Evolutionary conservation across 2,113 vertebrate genomes (phyloP).

Genomic region (Thalassoma bifasciatum): DNA sequence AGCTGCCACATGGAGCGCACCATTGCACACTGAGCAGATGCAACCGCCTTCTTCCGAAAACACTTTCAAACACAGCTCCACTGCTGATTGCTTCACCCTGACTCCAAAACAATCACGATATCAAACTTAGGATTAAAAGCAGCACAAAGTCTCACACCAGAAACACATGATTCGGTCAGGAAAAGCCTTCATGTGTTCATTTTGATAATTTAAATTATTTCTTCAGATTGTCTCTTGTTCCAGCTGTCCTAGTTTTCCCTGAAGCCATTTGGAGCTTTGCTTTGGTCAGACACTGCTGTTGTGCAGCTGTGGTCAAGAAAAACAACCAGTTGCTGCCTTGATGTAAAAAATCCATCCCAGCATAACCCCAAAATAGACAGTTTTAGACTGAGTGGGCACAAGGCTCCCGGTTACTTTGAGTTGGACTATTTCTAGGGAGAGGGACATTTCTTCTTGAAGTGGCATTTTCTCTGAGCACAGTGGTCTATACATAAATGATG

Average conservation of each 20-base stretch:
- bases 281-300: constrained; percentile 3
- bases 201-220: too few relatives aligned
- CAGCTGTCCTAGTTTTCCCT: constrained; percentile 9
- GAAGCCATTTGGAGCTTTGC: not conserved
- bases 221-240: not conserved
- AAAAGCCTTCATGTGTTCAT: not conserved
- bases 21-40: constrained; percentile 66
- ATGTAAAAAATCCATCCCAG: constrained; percentile 1
- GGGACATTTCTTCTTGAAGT: not conserved
- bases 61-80: constrained; percentile 34
- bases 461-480: not conserved
- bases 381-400: not conserved
- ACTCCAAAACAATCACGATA: constrained; percentile 19
- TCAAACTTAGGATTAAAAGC: not conserved
- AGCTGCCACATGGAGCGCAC: constrained; percentile 52
- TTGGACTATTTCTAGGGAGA: not conserved
- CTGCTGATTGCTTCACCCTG: constrained; percentile 34
- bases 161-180: not conserved
- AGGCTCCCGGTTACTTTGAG: not conserved
- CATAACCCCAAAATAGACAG: not conserved
- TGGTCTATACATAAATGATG: not conserved
- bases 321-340: constrained; percentile 16
- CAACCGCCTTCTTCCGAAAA: constrained; percentile 27
- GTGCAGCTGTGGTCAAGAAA: constrained; percentile 35
- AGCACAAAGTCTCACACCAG: not conserved